phyloP scores from a whole-genome alignment of 2,888 invertebrate genomes.

The Cremastinae sp. region DNA sequence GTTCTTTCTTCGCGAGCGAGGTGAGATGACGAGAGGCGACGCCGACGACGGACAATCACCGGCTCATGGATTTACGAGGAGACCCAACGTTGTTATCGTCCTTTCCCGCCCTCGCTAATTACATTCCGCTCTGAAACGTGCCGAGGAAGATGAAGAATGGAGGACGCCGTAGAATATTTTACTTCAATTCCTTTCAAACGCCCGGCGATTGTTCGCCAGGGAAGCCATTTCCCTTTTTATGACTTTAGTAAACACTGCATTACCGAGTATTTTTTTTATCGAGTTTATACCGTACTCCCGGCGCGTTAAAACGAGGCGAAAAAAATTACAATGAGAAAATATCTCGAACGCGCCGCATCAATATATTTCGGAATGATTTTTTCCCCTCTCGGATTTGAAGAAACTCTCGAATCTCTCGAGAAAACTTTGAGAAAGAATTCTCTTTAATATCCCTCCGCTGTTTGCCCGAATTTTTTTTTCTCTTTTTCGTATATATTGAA shows the following conservation, averaged over 20 bases:
- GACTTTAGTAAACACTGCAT: constrained; percentile 43
- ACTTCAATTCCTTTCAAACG: constrained; percentile 11
- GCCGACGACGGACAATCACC: constrained; percentile 57
- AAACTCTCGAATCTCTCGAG: no score
- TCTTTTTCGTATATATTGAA: neutral
- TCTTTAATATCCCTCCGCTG: neutral
- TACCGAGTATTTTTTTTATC: constrained; percentile 40
- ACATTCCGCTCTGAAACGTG: constrained; percentile 63
- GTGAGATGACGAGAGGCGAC: constrained; percentile 42
- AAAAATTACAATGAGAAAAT: no score
- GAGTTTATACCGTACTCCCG: neutral
- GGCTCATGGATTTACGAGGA: constrained; percentile 67
- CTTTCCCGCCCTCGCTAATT: constrained; percentile 67
- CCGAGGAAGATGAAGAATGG: constrained; percentile 13
- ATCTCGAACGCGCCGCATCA: no score
- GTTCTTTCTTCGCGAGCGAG: constrained; percentile 1
- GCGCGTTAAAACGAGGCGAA: no score
- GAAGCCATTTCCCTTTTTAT: constrained; percentile 40
- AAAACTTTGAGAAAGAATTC: neutral
- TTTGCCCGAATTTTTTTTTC: neutral
- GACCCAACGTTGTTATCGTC: constrained; percentile 65
- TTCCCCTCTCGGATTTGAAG: no score
- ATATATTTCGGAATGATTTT: no score
- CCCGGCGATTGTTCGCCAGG: constrained; percentile 37
- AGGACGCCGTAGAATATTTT: constrained; percentile 26